A percentile compares a stretch with the other conserved stretches of the same genome.
Evolutionary conservation across 2,797 vertebrate species (phyloP).

Genomic region (Anguilla pacifica): DNA sequence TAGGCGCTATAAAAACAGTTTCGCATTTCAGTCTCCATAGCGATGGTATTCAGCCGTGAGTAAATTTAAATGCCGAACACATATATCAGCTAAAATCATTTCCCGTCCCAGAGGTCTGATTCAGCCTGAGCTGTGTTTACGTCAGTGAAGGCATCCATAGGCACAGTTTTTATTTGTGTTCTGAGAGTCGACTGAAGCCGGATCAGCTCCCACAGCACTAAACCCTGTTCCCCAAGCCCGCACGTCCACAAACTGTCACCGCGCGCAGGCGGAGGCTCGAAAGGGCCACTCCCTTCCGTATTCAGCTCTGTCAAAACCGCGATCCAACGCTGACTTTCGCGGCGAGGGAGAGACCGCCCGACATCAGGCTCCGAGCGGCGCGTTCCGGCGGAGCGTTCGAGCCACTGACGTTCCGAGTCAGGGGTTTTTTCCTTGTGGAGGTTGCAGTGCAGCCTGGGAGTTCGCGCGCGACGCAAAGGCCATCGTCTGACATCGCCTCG

Average conservation of each 20-base stretch:
- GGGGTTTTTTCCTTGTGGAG: neutral
- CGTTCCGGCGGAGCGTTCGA: too few relatives aligned
- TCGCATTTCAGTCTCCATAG: too few relatives aligned
- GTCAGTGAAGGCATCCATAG: neutral
- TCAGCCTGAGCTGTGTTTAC: neutral
- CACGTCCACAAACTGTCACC: neutral
- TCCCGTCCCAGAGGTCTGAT: neutral
- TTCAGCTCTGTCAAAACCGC: neutral
- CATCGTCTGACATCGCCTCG: neutral
- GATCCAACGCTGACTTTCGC: neutral
- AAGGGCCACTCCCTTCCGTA: neutral
- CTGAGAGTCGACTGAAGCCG: neutral
- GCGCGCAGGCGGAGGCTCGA: neutral
- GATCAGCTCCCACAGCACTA: neutral
- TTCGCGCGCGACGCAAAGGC: neutral
- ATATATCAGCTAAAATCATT: neutral
- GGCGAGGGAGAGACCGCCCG: neutral
- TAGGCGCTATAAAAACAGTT: too few relatives aligned
- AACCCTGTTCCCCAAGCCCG: neutral
- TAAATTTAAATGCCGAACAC: neutral
- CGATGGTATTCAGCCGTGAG: neutral
- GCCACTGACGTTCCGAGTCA: neutral
- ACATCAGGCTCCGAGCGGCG: neutral
- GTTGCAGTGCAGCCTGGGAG: neutral
- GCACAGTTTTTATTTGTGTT: neutral